phyloP scores from a whole-genome alignment of 2,888 invertebrate species.

The Noctua fimbriata region DNA sequence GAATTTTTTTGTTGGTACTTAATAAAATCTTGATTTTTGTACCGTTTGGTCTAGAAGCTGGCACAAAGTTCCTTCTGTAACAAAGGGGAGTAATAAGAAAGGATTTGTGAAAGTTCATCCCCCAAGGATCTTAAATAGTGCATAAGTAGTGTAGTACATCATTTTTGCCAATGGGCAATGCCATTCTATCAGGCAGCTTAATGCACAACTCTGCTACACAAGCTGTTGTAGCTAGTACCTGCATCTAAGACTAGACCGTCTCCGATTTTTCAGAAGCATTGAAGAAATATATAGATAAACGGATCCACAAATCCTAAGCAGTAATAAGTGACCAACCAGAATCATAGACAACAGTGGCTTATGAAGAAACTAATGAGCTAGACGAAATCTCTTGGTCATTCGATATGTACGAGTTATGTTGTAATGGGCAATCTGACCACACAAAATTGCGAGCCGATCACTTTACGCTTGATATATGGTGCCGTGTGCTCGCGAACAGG shows the following conservation, averaged over 20 bases:
- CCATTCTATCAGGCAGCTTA: not conserved
- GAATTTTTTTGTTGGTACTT: not conserved
- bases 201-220: not conserved
- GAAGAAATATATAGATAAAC: too few relatives aligned
- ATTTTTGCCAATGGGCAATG: not conserved
- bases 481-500: conserved; percentile 49
- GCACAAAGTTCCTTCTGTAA: not conserved
- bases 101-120: not conserved
- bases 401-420: not conserved
- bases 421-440: not conserved
- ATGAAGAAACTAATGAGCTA: not conserved
- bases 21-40: not conserved
- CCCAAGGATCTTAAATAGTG: not conserved
- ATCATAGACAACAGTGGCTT: not conserved
- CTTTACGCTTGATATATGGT: conserved; percentile 55
- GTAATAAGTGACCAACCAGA: not conserved
- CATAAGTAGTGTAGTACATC: not conserved
- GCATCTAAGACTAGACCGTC: not conserved
- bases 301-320: not conserved
- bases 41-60: not conserved
- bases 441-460: conserved; percentile 58
- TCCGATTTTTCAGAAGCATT: not conserved
- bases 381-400: not conserved
- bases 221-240: not conserved
- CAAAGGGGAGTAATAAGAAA: not conserved